Evolutionary conservation across 2,888 invertebrate species (phyloP), one percentile per base, ranked within the genome.

Genomic region (Agonopterix heracliana): DNA sequence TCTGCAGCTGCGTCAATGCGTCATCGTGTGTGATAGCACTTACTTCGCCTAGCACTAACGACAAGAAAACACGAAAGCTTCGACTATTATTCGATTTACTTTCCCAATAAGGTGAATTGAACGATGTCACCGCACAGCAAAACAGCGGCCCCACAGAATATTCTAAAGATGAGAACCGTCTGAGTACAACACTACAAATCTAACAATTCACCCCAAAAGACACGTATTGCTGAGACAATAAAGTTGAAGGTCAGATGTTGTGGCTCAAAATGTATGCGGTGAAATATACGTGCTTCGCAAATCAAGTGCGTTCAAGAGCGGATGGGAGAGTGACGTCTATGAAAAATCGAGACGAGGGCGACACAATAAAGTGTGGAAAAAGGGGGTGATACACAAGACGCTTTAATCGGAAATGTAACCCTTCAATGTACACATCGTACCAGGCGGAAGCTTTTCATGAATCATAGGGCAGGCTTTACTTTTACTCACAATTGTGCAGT

Each of bases 281-380:
- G 52, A 56, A 54, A 67, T 61, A 63, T 77, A 83, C 86, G 86
- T 86, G 86, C 85, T 78, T 75, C 66, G 85, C 80, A 87, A 87
- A 88, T 88, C 85, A 86, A 87, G 86, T 85, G 75, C 71, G 74
- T 78, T 82, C 75, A 79, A 83, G 83, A 81, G 82, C 74, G 78
- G 83, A 84, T 78, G 81, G 78, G 74, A 78, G 75, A 71, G 66
- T 54, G 61, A 62, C 76, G 77, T 75, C 77, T 81, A 83, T 84
- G 85, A 87, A 87, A 86, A 87, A 85, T 85, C 82, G 83, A 81
- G 83, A 79, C 71, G 71, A 73, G 85, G 82, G 82, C 71, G 79
- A 78, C 78, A 81, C 79, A 81, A 83, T 83, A 74, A 49, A 80
- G 74, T 69, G 71, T 63, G 65, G 68, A 62, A 66, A 41, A 73